Percentiles rank a stretch among this genome's conserved stretches.
phyloP scores from a whole-genome alignment of 92 coral and sea anemone species.

The Parazoanthus darwini region DNA sequence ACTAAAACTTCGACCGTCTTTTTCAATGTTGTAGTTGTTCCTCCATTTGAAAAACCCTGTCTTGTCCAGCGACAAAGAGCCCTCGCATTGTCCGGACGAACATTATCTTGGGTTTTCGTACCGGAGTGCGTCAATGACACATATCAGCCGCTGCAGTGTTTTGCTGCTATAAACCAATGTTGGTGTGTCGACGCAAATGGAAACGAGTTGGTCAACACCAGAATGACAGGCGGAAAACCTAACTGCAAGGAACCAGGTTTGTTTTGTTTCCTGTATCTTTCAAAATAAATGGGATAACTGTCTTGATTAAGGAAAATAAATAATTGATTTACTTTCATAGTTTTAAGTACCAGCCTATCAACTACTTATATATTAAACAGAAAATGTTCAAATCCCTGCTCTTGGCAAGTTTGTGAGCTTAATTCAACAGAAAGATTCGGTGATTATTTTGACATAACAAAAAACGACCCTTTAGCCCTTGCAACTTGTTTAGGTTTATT shows the following conservation, averaged over 20 bases:
- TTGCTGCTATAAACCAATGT: slow-evolving; percentile 58
- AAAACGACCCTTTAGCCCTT: too few species aligned
- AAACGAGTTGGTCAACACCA: slow-evolving; percentile 65
- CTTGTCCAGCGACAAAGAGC: slow-evolving; percentile 65
- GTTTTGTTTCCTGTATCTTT: neutral
- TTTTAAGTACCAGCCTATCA: too few species aligned
- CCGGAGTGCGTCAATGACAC: slow-evolving; percentile 66
- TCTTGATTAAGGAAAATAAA: too few species aligned
- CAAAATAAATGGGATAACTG: too few species aligned
- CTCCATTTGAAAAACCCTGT: slow-evolving; percentile 49
- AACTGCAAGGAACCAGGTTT: slow-evolving; percentile 44
- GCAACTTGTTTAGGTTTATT: too few species aligned
- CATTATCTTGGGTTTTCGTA: slow-evolving; percentile 56
- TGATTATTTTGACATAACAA: too few species aligned
- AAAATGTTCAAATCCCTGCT: too few species aligned
- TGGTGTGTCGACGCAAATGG: slow-evolving; percentile 95
- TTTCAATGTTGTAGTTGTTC: neutral
- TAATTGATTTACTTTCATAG: too few species aligned
- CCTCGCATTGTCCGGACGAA: slow-evolving; percentile 48
- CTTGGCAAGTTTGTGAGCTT: too few species aligned
- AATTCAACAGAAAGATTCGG: too few species aligned
- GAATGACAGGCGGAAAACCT: slow-evolving; percentile 65
- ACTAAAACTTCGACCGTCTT: neutral
- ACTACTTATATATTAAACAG: too few species aligned
- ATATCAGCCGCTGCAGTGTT: slow-evolving; percentile 80